Evolutionary conservation across 2,113 vertebrate genomes (phyloP).

Genomic region (Serranochromis macrocephalus): DNA sequence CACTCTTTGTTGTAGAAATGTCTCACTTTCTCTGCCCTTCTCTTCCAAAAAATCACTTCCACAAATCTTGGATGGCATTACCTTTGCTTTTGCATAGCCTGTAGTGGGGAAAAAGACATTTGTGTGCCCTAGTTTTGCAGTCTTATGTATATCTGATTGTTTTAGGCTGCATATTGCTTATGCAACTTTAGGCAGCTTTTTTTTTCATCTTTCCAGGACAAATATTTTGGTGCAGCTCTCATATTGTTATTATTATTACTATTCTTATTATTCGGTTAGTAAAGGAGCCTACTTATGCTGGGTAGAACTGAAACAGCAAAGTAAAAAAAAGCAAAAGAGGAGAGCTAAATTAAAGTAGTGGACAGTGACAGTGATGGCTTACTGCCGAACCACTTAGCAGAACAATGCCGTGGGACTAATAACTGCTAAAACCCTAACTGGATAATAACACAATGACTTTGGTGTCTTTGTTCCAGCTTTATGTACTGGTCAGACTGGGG

Average conservation of each 20-base stretch:
- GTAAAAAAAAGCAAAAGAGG: not conserved
- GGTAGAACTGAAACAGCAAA: not conserved
- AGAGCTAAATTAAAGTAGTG: not conserved
- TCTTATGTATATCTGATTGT: not conserved
- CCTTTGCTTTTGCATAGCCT: not conserved
- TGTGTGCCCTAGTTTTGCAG: not conserved
- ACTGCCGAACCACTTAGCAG: not conserved
- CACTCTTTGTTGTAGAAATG: not conserved
- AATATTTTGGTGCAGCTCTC: not conserved
- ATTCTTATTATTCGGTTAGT: not conserved
- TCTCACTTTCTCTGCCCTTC: not conserved
- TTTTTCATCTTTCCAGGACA: not conserved
- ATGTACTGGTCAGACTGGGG: slow-evolving; percentile 99
- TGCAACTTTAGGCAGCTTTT: not conserved
- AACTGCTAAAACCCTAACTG: not conserved
- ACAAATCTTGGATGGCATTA: not conserved
- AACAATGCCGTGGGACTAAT: not conserved
- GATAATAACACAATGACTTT: not conserved
- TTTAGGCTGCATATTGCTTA: not conserved
- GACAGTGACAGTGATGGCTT: not conserved
- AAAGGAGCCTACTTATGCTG: not conserved
- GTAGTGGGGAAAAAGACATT: not conserved
- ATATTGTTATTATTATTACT: not conserved
- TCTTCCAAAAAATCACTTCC: not conserved
- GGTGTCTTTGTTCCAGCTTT: slow-evolving; percentile 71